Evolutionary conservation across 1,140 invertebrate genomes (phyloP).

Genomic region (Phenacoccus solenopsis): DNA sequence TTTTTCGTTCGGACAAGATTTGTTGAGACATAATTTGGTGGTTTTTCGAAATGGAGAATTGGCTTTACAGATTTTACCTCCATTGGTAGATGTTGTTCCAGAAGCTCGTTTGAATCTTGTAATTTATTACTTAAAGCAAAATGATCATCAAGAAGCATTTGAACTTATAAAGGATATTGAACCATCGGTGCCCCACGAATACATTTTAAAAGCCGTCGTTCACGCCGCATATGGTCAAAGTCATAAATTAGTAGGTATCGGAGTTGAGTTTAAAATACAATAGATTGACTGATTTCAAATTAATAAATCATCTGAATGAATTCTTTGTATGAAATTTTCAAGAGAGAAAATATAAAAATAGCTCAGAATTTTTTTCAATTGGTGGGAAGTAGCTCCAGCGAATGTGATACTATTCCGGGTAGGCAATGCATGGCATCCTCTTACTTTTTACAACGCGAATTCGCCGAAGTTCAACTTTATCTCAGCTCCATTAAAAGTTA

Average conservation of each 20-base stretch:
- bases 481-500: slow-evolving; percentile 95
- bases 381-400: slow-evolving; percentile 87
- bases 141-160: slow-evolving; percentile 81
- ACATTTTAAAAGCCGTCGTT: slow-evolving; percentile 92
- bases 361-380: slow-evolving; percentile 94
- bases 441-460: slow-evolving; percentile 86
- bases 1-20: slow-evolving; percentile 79
- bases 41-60: slow-evolving; percentile 92
- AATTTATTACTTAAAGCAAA: slow-evolving; percentile 84
- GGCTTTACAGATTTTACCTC: slow-evolving; percentile 78
- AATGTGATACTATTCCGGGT: slow-evolving; percentile 88
- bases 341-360: slow-evolving; percentile 86
- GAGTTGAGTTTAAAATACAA: not conserved
- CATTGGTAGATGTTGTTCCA: slow-evolving; percentile 85
- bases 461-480: slow-evolving; percentile 92
- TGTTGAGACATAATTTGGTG: slow-evolving; percentile 90
- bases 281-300: not conserved
- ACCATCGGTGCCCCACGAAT: slow-evolving; percentile 87
- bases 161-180: slow-evolving; percentile 84
- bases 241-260: slow-evolving; percentile 32
- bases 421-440: slow-evolving; percentile 95
- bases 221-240: slow-evolving; percentile 89
- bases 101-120: slow-evolving; percentile 94
- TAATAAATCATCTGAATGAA: not conserved
- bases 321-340: slow-evolving; percentile 28